phyloP scores from a whole-genome alignment of 2,888 invertebrate genomes.

The Cephus pulcher region DNA sequence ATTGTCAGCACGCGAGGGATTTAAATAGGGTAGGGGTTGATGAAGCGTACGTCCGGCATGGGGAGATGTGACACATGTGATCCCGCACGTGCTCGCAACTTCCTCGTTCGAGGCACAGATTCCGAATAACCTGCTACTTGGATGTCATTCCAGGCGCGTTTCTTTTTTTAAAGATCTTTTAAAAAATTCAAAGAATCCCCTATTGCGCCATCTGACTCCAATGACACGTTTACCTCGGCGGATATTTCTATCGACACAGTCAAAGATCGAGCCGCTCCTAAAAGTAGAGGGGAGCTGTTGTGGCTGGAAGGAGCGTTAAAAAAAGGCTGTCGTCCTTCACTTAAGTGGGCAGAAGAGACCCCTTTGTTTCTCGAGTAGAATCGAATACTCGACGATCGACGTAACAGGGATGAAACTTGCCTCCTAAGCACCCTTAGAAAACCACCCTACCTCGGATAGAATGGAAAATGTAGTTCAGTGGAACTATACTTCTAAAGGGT shows the following conservation, averaged over 20 bases:
- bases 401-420: not conserved
- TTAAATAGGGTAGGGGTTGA: constrained; percentile 31
- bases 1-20: constrained; percentile 47
- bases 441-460: not conserved
- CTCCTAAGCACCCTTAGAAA: not conserved
- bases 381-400: not conserved
- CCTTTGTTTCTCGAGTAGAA: not conserved
- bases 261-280: not conserved
- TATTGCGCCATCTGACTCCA: not conserved
- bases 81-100: constrained; percentile 31
- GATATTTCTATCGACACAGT: not conserved
- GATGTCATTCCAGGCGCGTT: not conserved
- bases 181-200: not conserved
- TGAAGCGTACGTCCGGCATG: constrained; percentile 1
- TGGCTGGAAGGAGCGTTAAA: not conserved
- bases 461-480: not conserved
- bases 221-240: not conserved
- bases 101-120: not conserved
- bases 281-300: not conserved
- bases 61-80: constrained; percentile 16
- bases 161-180: not conserved
- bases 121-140: not conserved
- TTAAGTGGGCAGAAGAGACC: not conserved
- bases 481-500: not conserved
- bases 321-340: constrained; percentile 1